Percentiles rank a stretch among this genome's conserved stretches.
These are phyloP conservation scores for Pachyseris speciosa DNA, from an alignment of 64 coral and sea anemone genomes.

Conservation along the genomic window DNA sequence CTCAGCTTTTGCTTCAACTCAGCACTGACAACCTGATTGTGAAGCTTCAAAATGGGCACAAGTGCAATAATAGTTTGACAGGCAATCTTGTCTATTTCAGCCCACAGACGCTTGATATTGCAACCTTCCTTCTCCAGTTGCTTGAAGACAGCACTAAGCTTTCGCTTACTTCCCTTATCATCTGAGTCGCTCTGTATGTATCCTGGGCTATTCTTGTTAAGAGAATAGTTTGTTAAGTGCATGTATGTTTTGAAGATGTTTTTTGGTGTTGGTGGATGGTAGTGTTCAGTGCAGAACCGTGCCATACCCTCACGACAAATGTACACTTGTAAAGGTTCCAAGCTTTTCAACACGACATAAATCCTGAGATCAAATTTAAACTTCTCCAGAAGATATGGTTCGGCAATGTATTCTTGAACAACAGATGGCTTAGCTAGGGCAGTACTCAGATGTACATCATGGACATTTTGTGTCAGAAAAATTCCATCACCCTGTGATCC, in stretches of 20 bases:
- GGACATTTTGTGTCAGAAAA: slow-evolving; percentile 72
- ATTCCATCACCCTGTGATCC: slow-evolving; percentile 94
- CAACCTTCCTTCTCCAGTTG: slow-evolving; percentile 68
- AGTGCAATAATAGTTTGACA: slow-evolving; percentile 91
- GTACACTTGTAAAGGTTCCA: slow-evolving; percentile 86
- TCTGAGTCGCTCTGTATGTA: slow-evolving; percentile 81
- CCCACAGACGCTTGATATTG: slow-evolving; percentile 70
- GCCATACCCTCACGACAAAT: slow-evolving; percentile 93
- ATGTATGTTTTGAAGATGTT: slow-evolving; percentile 84
- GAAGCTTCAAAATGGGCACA: slow-evolving; percentile 71
- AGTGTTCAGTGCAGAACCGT: slow-evolving; percentile 87
- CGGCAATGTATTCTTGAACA: slow-evolving; percentile 79
- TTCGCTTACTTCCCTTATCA: slow-evolving; percentile 87
- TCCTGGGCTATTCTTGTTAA: slow-evolving; percentile 81
- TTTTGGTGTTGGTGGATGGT: slow-evolving; percentile 73
- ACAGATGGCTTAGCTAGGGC: slow-evolving; percentile 70
- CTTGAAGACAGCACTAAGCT: slow-evolving; percentile 89
- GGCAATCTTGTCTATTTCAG: slow-evolving; percentile 71
- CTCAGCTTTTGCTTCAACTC: slow-evolving; percentile 72
- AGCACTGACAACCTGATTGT: slow-evolving; percentile 63
- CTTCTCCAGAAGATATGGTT: slow-evolving; percentile 86
- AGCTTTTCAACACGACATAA: slow-evolving; percentile 87
- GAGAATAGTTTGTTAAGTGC: slow-evolving; percentile 95
- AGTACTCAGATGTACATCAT: slow-evolving; percentile 64
- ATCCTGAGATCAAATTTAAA: slow-evolving; percentile 96